These are phyloP conservation scores for Artibeus lituratus DNA, from an alignment of 2,797 vertebrate species.

Conservation along the genomic window DNA sequence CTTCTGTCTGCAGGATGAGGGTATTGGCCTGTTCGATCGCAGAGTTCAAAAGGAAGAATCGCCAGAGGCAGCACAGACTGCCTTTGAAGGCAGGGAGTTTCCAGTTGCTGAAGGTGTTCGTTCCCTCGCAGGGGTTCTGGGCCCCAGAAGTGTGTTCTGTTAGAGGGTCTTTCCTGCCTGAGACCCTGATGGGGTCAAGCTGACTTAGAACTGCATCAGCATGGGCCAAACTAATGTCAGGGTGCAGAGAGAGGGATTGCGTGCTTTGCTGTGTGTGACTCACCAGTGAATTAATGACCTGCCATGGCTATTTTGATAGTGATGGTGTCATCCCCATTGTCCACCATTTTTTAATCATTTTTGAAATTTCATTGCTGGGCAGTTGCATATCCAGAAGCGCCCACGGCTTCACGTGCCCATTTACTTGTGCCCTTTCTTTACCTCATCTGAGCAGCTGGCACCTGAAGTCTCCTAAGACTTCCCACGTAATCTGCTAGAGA, in stretches of 20 bases:
- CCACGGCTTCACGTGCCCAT: too few species aligned
- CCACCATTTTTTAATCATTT: neutral
- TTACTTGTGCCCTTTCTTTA: neutral
- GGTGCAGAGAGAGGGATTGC: neutral
- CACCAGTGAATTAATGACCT: neutral
- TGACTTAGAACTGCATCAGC: neutral
- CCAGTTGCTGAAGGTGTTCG: neutral
- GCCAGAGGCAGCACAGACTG: neutral
- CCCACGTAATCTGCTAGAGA: neutral
- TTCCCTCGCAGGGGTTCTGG: neutral
- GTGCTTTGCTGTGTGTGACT: neutral
- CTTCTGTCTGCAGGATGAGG: neutral
- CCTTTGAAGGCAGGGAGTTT: neutral
- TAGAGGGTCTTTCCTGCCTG: neutral
- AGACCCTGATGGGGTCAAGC: neutral
- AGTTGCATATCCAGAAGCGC: neutral
- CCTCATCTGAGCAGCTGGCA: neutral
- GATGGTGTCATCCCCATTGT: neutral
- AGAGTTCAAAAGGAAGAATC: neutral
- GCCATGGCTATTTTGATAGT: neutral
- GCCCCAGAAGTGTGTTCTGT: neutral
- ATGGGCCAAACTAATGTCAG: neutral
- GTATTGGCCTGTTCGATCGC: neutral
- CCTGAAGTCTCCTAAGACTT: neutral
- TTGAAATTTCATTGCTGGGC: neutral